phyloP scores from a whole-genome alignment of 2,113 vertebrate species.

The Rhabdornis inornatus region DNA sequence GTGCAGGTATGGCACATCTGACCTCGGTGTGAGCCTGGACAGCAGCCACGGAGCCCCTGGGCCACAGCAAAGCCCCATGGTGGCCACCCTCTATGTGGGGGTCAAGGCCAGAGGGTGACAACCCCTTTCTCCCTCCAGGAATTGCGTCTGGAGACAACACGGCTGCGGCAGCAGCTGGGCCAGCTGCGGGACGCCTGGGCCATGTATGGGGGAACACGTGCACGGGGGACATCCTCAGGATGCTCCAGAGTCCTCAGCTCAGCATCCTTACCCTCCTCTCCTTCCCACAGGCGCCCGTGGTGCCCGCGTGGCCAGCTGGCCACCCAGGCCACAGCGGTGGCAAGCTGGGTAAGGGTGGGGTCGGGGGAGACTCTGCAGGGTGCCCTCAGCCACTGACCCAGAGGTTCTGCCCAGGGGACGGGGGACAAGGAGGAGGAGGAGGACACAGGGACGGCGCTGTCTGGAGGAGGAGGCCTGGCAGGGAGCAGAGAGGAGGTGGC shows the following conservation, averaged over 20 bases:
- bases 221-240: rapidly evolving
- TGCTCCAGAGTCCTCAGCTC: rapidly evolving
- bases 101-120: not conserved
- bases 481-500: not conserved
- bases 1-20: not conserved
- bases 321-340: rapidly evolving
- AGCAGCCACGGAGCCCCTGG: not conserved
- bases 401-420: not conserved
- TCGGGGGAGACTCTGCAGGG: not conserved
- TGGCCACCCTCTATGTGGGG: no score
- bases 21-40: not conserved
- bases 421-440: not conserved
- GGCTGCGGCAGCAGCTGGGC: not conserved
- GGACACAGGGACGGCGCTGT: rapidly evolving
- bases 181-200: not conserved
- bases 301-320: rapidly evolving
- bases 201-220: rapidly evolving
- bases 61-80: not conserved
- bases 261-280: not conserved
- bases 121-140: not conserved
- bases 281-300: not conserved
- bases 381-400: not conserved
- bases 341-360: rapidly evolving
- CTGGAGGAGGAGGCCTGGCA: rapidly evolving
- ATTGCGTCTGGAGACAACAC: not conserved